phyloP scores from a whole-genome alignment of 2,797 vertebrate species.

The Enteromius thamalakanensis region DNA sequence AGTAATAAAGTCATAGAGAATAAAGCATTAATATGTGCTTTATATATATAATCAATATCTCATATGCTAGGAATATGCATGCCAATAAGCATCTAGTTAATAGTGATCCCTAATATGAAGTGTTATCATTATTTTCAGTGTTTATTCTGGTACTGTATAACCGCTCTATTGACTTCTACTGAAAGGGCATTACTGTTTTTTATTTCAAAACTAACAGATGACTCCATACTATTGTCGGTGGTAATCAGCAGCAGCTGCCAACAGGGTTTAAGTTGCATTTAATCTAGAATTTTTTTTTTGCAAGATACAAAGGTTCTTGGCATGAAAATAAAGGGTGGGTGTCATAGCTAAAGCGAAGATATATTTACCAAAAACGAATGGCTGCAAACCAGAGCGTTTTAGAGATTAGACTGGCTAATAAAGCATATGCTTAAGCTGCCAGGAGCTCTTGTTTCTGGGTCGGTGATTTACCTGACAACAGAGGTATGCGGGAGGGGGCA shows the following conservation, averaged over 20 bases:
- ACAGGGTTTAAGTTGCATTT: conserved; percentile 9
- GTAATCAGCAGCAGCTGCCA: neutral
- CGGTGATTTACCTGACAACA: conserved; percentile 68
- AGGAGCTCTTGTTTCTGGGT: conserved; percentile 53
- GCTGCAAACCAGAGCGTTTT: conserved; percentile 53
- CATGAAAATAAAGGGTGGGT: conserved; percentile 54
- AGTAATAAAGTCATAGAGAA: neutral
- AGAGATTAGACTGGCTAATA: conserved; percentile 53
- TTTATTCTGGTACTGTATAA: no score
- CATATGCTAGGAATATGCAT: neutral
- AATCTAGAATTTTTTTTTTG: neutral
- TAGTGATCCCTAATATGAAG: neutral
- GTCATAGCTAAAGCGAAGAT: conserved; percentile 56
- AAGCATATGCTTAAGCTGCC: conserved; percentile 52
- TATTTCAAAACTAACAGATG: neutral
- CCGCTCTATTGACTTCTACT: neutral
- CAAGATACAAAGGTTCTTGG: conserved; percentile 49
- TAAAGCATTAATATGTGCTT: neutral
- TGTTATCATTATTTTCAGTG: neutral
- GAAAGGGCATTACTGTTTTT: neutral
- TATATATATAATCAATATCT: neutral
- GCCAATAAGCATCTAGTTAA: neutral
- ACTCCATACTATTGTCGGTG: neutral
- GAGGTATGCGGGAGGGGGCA: conserved; percentile 67
- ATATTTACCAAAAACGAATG: conserved; percentile 42